Base-by-base conservation (phyloP, 2,888 invertebrate species). In the Rotaria macrura region DNA sequence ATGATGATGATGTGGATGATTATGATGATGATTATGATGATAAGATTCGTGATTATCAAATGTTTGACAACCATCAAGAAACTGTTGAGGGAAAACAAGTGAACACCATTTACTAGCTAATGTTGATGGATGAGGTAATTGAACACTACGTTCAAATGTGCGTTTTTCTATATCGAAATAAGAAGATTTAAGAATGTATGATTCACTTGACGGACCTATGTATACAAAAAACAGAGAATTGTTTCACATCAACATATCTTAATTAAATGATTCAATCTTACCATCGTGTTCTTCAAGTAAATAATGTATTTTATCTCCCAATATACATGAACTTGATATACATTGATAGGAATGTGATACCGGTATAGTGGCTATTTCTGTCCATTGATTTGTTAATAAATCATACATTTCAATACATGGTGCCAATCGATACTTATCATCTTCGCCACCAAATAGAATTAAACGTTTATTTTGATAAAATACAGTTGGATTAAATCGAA, bases 381-480 rank as follows among this genome's bases (percentile, higher is more conserved):
- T 54, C 86, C 86, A 86, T 84, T 86, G 86, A 43, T 38, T 20
- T 29, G 74, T 86, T n/a, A 47, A 14, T 25, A 84, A 57, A 83
- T 84, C 84, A 83, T 84, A 86, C 43, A 84, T 57, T 55, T 86
- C 86, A 54, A 86, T 86, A 79, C 86, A 86, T 43, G 86, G 86
- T 29, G 86, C 86, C 25, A 86, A 38, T 9, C 86, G 86, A 54
- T 79, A 86, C 34, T 86, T 86, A 40, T 86, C 86, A 54, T 86
- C 86, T 84, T 86, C 86, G 34, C 86, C 86, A 47, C 84, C 86
- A 57, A 86, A 86, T 23, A 86, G 5, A 74, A 86, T 84, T 40
- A 86, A 47, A 84, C 74, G 84, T 25, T 54, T 74, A 55, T 84
- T 43, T 23, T 52, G 52, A 83, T 84, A 84, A n/a, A 86, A 86